Evolutionary conservation across 2,888 invertebrate genomes (phyloP).

Genomic region (Seira ritae): DNA sequence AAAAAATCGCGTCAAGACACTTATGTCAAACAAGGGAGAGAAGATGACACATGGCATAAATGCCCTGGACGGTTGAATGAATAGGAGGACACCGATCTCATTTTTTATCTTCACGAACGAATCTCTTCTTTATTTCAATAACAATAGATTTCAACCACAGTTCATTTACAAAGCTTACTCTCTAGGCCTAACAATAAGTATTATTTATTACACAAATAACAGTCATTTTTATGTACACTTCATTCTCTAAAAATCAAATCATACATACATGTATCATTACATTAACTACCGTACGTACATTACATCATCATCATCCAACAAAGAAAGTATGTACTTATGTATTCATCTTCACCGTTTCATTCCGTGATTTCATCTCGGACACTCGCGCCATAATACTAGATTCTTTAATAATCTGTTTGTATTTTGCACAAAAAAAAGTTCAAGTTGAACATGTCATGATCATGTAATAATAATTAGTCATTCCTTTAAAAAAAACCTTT

Average conservation of each 20-base stretch:
- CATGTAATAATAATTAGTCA: too few species aligned
- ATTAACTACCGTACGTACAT: neutral
- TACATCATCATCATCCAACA: neutral
- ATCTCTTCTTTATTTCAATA: slow-evolving; percentile 6
- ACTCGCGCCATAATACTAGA: neutral
- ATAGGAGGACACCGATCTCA: too few species aligned
- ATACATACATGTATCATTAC: neutral
- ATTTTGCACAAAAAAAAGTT: neutral
- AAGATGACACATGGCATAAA: too few species aligned
- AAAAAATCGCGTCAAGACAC: too few species aligned
- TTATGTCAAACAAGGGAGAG: too few species aligned
- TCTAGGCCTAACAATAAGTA: neutral
- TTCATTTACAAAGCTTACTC: neutral
- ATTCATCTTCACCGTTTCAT: neutral
- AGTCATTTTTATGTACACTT: neutral
- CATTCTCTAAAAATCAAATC: neutral
- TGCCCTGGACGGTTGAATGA: too few species aligned
- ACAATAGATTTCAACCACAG: neutral
- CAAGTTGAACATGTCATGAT: neutral
- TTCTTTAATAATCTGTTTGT: neutral
- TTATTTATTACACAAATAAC: neutral
- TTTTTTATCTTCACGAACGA: neutral
- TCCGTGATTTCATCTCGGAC: neutral
- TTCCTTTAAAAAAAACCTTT: too few species aligned
- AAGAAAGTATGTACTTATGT: neutral